Evolutionary conservation across 2,888 invertebrate genomes (phyloP).

Genomic region (Pseudococcus viburni): DNA sequence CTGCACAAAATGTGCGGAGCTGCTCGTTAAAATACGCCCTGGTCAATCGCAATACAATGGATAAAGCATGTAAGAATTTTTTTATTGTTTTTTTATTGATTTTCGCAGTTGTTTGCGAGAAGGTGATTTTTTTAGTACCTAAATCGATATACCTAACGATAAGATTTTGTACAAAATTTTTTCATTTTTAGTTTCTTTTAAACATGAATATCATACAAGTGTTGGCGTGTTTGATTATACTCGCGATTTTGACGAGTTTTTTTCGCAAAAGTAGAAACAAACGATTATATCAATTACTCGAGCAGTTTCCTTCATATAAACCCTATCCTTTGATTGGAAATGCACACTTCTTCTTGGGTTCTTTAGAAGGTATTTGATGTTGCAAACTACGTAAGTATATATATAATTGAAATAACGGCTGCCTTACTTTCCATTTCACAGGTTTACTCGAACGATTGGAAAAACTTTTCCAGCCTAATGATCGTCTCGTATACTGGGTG

Average conservation of each 20-base stretch:
- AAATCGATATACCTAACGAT: too few relatives aligned
- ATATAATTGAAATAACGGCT: too few relatives aligned
- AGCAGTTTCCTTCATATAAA: background rate
- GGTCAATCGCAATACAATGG: too few relatives aligned
- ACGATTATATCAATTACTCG: background rate
- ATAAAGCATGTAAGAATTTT: too few relatives aligned
- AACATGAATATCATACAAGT: background rate
- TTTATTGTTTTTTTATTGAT: too few relatives aligned
- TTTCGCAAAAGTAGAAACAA: background rate
- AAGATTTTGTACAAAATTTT: too few relatives aligned
- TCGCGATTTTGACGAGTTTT: background rate
- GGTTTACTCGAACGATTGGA: background rate
- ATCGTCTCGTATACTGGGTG: background rate
- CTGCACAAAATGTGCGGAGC: too few relatives aligned
- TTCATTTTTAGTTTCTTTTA: background rate
- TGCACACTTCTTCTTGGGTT: background rate
- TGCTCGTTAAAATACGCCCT: too few relatives aligned
- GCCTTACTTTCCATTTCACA: background rate
- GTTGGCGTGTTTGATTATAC: background rate
- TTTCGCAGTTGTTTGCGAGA: too few relatives aligned
- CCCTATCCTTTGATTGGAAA: constrained; percentile 17
- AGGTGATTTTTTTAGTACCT: too few relatives aligned
- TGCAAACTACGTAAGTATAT: too few relatives aligned
- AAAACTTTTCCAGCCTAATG: background rate
- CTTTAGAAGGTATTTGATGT: background rate